These are phyloP conservation scores for Tineola bisselliella DNA, from an alignment of 2,888 invertebrate species.

Conservation along the genomic window DNA sequence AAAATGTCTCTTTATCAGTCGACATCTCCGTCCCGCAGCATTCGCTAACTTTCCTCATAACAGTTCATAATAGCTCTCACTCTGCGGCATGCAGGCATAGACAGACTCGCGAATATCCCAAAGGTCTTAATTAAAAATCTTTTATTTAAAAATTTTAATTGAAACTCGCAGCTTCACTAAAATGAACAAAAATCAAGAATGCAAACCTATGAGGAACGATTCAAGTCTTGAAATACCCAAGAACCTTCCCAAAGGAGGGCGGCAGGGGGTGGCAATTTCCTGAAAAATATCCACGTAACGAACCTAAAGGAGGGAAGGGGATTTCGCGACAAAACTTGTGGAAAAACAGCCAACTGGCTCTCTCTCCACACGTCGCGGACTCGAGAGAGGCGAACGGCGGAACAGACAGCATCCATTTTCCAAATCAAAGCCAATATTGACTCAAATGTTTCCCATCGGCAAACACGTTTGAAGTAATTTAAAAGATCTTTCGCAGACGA, in stretches of 20 bases:
- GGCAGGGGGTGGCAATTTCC: conserved; percentile 20
- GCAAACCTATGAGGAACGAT: conserved; percentile 2
- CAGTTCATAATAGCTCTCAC: background rate
- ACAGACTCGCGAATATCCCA: background rate
- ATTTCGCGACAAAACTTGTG: conserved; percentile 15
- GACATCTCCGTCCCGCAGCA: background rate
- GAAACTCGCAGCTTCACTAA: background rate
- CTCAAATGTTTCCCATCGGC: too few relatives aligned
- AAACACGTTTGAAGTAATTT: too few relatives aligned
- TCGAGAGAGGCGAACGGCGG: background rate
- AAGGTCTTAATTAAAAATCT: conserved; percentile 10
- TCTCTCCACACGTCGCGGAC: background rate
- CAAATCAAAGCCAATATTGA: too few relatives aligned
- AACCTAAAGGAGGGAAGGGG: conserved; percentile 8
- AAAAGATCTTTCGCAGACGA: too few relatives aligned
- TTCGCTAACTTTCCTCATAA: background rate
- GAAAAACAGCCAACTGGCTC: conserved; percentile 12
- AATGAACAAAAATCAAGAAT: conserved; percentile 8
- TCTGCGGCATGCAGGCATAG: background rate
- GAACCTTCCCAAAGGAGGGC: background rate
- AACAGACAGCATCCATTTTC: background rate
- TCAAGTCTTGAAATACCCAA: conserved; percentile 3
- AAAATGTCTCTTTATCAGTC: background rate
- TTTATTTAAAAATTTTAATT: conserved; percentile 8
- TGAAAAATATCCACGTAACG: conserved; percentile 23